Conservation (phyloP, 53 echinoderm and acorn worm genomes). For the Glandiceps talaboti region DNA sequence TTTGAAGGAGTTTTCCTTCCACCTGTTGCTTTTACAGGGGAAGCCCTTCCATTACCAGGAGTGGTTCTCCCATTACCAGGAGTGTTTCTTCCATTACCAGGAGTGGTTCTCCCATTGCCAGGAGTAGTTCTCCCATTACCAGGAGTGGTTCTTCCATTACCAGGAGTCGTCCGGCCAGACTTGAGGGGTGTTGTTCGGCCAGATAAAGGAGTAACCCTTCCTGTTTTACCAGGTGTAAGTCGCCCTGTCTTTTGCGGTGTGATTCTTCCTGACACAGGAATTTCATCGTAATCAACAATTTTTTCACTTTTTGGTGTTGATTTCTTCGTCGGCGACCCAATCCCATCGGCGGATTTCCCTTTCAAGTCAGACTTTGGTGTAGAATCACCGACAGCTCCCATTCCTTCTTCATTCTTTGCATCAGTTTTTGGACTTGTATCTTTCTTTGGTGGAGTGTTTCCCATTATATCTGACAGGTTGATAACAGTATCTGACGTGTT, state of each 20-base stretch:
- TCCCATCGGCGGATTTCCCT: neutral
- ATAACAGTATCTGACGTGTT: neutral
- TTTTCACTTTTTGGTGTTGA: neutral
- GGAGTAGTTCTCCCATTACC: neutral
- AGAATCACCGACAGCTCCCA: neutral
- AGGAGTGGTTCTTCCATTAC: too few relatives aligned
- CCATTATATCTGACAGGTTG: neutral
- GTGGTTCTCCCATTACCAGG: neutral
- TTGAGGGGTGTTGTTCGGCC: neutral
- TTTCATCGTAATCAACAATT: neutral
- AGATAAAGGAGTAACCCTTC: neutral
- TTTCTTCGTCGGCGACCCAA: neutral
- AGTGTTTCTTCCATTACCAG: neutral
- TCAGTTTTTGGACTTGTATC: neutral
- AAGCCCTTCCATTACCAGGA: neutral
- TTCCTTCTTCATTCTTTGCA: neutral
- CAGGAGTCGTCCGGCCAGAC: neutral
- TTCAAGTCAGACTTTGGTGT: neutral
- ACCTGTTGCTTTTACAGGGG: neutral
- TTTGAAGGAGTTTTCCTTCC: too few relatives aligned
- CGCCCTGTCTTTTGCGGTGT: neutral
- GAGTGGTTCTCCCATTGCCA: neutral
- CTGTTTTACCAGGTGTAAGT: neutral
- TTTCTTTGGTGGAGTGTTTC: neutral
- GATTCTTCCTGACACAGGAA: neutral